A percentile compares a stretch with the other conserved stretches of the same genome.
Conservation (phyloP, 2,888 invertebrate species). For the Phortica okadai region DNA sequence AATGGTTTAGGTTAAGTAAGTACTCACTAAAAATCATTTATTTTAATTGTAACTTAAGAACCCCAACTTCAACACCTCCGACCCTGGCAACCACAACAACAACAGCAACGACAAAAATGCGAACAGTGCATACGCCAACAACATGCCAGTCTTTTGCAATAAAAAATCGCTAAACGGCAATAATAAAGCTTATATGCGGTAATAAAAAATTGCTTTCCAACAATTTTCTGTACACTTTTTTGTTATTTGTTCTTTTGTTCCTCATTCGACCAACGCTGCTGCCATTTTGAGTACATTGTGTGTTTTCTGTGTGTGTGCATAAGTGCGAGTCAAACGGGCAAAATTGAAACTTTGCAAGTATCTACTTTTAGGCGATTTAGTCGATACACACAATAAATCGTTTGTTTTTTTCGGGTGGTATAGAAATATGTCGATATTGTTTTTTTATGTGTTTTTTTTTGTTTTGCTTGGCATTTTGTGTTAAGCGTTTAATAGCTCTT, state of each 20-base stretch:
- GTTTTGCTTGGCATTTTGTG: conserved; percentile 4
- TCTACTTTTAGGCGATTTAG: conserved; percentile 28
- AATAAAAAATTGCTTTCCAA: conserved; percentile 55
- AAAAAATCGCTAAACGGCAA: conserved; percentile 69
- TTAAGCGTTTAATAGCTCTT: conserved; percentile 12
- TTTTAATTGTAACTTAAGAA: background rate
- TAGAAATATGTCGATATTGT: background rate
- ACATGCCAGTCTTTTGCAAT: conserved; percentile 39
- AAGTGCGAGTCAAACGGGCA: conserved; percentile 7
- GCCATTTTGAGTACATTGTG: background rate
- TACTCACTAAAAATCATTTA: no score
- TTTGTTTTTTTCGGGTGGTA: background rate
- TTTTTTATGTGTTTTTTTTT: background rate
- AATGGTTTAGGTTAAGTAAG: no score
- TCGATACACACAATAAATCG: conserved; percentile 7
- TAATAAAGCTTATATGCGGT: conserved; percentile 61
- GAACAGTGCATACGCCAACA: background rate
- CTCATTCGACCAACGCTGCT: background rate
- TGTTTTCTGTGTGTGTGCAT: background rate
- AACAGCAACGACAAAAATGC: conserved; percentile 2
- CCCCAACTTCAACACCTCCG: background rate
- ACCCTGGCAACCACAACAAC: background rate
- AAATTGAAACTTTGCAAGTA: conserved; percentile 27
- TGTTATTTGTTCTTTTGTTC: background rate
- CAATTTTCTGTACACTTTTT: conserved; percentile 38